Evolutionary conservation across 2,113 vertebrate species (phyloP).

Genomic region (Anoplopoma fimbria): DNA sequence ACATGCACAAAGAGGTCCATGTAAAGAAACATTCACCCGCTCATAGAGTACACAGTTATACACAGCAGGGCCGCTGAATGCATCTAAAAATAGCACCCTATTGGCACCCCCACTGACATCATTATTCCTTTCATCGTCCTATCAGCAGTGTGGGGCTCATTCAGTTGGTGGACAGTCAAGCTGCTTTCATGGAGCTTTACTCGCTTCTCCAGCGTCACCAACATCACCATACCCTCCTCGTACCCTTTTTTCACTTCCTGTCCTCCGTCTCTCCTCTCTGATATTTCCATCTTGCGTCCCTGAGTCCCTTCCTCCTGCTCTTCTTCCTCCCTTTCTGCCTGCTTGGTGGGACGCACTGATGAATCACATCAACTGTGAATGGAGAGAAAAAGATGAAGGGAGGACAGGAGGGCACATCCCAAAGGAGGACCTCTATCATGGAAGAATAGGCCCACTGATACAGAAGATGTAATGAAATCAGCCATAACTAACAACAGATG

Average conservation of each 20-base stretch:
- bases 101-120: conserved; percentile 68
- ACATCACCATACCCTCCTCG: conserved; percentile 36
- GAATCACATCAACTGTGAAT: conserved; percentile 29
- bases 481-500: conserved; percentile 21
- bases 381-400: conserved; percentile 24
- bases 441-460: conserved; percentile 12
- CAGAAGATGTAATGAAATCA: too few relatives aligned
- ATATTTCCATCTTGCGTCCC: conserved; percentile 28
- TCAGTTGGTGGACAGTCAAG: conserved; percentile 68
- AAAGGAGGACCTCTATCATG: conserved; percentile 36
- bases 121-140: conserved; percentile 74
- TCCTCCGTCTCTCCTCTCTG: conserved; percentile 33
- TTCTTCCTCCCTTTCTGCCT: conserved; percentile 2
- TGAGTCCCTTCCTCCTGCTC: background rate
- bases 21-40: conserved; percentile 12
- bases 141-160: conserved; percentile 68
- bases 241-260: conserved; percentile 40
- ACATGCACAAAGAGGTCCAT: conserved; percentile 20
- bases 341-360: conserved; percentile 25
- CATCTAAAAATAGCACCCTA: conserved; percentile 72
- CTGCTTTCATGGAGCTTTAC: conserved; percentile 68
- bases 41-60: conserved; percentile 32
- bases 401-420: conserved; percentile 14
- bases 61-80: conserved; percentile 48
- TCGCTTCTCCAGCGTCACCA: conserved; percentile 34